phyloP scores from a whole-genome alignment of 2,113 vertebrate species.

The Glaucomys volans region DNA sequence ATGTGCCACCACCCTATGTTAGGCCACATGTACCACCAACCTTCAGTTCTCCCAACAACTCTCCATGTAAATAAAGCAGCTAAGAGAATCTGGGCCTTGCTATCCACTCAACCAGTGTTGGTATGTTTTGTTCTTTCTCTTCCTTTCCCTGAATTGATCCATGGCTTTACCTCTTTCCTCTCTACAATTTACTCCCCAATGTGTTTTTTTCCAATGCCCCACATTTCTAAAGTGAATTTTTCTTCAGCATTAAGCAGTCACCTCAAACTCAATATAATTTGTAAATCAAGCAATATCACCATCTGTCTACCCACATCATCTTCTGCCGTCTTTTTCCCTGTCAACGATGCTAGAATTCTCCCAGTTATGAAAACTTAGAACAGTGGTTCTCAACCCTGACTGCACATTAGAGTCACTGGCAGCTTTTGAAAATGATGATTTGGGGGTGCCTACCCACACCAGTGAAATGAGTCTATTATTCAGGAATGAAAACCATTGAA shows the following conservation, averaged over 20 bases:
- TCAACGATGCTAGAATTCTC: too few species aligned
- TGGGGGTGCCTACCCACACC: too few species aligned
- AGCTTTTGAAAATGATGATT: not conserved
- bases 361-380: not conserved
- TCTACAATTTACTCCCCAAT: not conserved
- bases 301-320: not conserved
- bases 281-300: not conserved
- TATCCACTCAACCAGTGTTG: not conserved
- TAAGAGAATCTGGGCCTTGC: not conserved
- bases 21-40: not conserved
- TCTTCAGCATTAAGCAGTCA: not conserved
- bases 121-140: not conserved
- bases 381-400: too few species aligned
- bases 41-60: not conserved
- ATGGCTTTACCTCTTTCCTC: not conserved
- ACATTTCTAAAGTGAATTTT: not conserved
- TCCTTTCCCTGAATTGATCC: not conserved
- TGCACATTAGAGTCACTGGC: not conserved
- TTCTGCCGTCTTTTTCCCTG: not conserved
- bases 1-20: not conserved
- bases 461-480: not conserved
- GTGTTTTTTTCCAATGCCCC: not conserved
- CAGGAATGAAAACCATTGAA: not conserved
- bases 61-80: not conserved
- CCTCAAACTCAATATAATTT: not conserved